These are phyloP conservation scores for Malacoraja senta DNA, from an alignment of 2,797 vertebrate species.

Conservation along the genomic window DNA sequence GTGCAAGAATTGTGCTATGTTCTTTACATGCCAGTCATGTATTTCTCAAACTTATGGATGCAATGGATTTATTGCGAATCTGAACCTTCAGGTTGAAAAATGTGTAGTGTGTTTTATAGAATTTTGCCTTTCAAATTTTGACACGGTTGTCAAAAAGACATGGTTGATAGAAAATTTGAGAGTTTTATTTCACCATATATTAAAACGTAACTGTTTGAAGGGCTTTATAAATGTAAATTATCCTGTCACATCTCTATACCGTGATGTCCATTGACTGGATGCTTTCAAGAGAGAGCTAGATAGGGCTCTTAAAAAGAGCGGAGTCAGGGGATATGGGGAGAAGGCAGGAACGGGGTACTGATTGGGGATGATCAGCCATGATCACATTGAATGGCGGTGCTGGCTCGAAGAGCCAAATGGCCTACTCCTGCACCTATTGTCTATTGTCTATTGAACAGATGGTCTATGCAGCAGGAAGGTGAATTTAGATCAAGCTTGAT, in stretches of 20 bases:
- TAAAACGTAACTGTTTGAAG: conserved; percentile 8
- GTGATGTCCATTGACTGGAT: not conserved
- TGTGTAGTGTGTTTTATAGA: not conserved
- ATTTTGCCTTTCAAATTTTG: not conserved
- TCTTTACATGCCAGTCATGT: not conserved
- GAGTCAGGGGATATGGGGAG: no score
- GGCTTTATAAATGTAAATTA: not conserved
- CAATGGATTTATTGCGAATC: not conserved
- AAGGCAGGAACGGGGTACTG: no score
- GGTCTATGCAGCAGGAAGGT: not conserved
- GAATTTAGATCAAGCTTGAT: not conserved
- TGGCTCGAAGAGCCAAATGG: no score
- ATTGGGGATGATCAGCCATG: no score
- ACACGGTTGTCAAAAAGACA: not conserved
- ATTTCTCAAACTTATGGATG: not conserved
- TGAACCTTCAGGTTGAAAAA: not conserved
- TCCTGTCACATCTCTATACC: not conserved
- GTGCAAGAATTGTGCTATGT: not conserved
- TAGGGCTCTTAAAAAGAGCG: no score
- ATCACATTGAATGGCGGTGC: no score
- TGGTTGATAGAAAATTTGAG: not conserved
- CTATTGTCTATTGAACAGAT: no score
- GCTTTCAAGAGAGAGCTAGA: no score
- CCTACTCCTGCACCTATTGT: no score
- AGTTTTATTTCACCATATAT: not conserved